Evolutionary conservation across 2,797 vertebrate genomes (phyloP), one percentile per base, ranked within the genome.

Genomic region (Neopelma chrysocephalum): DNA sequence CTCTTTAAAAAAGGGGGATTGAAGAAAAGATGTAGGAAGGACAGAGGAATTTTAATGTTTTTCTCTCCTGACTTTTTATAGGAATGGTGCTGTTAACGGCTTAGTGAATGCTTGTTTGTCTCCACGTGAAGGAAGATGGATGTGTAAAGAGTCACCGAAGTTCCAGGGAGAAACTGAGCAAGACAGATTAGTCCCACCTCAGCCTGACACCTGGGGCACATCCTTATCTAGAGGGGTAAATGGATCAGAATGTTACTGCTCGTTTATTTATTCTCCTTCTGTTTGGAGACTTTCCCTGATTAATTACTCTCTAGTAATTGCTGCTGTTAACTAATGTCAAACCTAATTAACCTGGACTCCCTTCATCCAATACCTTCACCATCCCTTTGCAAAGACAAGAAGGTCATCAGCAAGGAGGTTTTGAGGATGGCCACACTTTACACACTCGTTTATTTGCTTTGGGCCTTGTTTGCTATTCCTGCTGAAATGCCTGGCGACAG

Each of bases 381-480:
- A 94, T 94, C 82, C 68, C 32, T 86, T 89, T 93, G 72, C 96
- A 95, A 93, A 96, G 89, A 96, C 2, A 25, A 97, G 96, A 91
- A 97, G 98, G 97, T 98, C 97, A 97, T 80, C 96, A 96, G 95
- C 84, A 92, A 91, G 97, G 94, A 96, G 95, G 92, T 95, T 97
- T 93, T 94, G 92, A 97, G 95, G 97, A 98, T 97, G 97, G 95
- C 92, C 96, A 95, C 95, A 80, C 96, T 97, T 97, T 87, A 82
- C 86, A 94, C 94, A 96, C 94, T 95, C 94, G 96, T 98, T 99
- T 99, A 98, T 99, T 99, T 99, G 98, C 98, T 98, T 98, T 98
- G 91, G 94, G 91, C 94, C 97, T 98, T 98, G 98, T 98, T 99
- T 99, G 98, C 98, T 99, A 98, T 99, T 98, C 98, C 98, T 98